Base-by-base conservation (phyloP, 2,113 vertebrate genomes). In the Percopsis transmontana region DNA sequence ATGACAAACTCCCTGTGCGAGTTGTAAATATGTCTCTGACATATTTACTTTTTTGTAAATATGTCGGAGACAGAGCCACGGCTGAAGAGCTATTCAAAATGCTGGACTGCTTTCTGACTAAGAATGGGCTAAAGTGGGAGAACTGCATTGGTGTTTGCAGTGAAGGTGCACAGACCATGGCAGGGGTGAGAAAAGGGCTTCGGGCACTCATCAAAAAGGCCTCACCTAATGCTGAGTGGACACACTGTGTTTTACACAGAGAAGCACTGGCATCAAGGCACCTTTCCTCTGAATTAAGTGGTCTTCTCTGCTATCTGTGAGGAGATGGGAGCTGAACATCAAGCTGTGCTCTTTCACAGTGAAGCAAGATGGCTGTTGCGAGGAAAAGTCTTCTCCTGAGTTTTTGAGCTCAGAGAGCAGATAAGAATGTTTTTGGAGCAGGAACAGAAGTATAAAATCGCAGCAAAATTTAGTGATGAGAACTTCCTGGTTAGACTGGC, bases 311-410 rank as follows among this genome's bases (percentile, higher is more conserved):
- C n/a, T n/a, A n/a, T n/a, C n/a, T n/a, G n/a, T n/a, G n/a, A n/a
- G n/a, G n/a, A n/a, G n/a, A n/a, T n/a, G n/a, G n/a, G n/a, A n/a
- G n/a, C n/a, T n/a, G n/a, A n/a, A n/a, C n/a, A n/a, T n/a, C n/a
- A n/a, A n/a, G n/a, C n/a, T n/a, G n/a, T n/a, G n/a, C n/a, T n/a
- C n/a, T n/a, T n/a, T n/a, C n/a, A n/a, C n/a, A n/a, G n/a, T n/a
- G n/a, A n/a, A n/a, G n/a, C n/a, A 33, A 33, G 27, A 7, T 74
- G 74, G 72, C 68, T 78, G 14, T 72, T 71, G n/a, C 13, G 24
- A 66, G 76, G 76, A 27, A 79, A 76, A 63, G 69, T 76, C 12
- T n/a, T n/a, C n/a, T n/a, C n/a, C n/a, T n/a, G n/a, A n/a, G n/a
- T 62, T 40, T 70, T 71, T 76, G 74, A 71, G 57, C 57, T 77